Conservation (phyloP, 1,140 invertebrate species). For the Philotrypesis tridentata region DNA sequence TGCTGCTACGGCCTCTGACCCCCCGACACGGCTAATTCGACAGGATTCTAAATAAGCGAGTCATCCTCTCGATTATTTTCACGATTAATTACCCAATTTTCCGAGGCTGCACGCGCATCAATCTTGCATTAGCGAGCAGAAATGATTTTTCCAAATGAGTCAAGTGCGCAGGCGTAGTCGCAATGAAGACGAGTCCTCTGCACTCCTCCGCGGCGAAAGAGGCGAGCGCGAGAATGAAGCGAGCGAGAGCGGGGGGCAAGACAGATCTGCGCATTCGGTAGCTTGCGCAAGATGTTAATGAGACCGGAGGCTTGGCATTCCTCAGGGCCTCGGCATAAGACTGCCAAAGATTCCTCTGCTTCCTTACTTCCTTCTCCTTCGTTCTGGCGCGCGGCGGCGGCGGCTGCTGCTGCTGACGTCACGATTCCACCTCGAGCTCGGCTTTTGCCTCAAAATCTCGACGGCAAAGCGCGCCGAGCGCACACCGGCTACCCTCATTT, state of each 20-base stretch:
- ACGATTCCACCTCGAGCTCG: constrained; percentile 59
- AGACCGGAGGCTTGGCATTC: constrained; percentile 73
- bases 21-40: constrained; percentile 49
- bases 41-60: constrained; percentile 52
- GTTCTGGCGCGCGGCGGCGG: background rate
- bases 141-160: constrained; percentile 13
- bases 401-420: constrained; percentile 64
- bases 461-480: background rate
- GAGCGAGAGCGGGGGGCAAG: constrained; percentile 59
- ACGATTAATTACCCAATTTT: constrained; percentile 48
- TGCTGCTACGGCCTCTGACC: background rate
- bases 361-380: constrained; percentile 1
- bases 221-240: too few relatives aligned
- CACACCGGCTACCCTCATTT: constrained; percentile 11
- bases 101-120: constrained; percentile 28
- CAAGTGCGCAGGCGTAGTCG: background rate
- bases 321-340: constrained; percentile 68
- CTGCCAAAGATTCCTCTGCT: constrained; percentile 71
- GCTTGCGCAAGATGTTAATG: constrained; percentile 73
- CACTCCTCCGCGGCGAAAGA: constrained; percentile 54
- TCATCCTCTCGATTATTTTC: constrained; percentile 52
- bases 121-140: constrained; percentile 13
- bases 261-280: constrained; percentile 31
- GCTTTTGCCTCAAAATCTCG: constrained; percentile 36
- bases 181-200: constrained; percentile 67